Conservation (phyloP, 2,888 invertebrate genomes). For the Gymnoscelis rufifasciata region DNA sequence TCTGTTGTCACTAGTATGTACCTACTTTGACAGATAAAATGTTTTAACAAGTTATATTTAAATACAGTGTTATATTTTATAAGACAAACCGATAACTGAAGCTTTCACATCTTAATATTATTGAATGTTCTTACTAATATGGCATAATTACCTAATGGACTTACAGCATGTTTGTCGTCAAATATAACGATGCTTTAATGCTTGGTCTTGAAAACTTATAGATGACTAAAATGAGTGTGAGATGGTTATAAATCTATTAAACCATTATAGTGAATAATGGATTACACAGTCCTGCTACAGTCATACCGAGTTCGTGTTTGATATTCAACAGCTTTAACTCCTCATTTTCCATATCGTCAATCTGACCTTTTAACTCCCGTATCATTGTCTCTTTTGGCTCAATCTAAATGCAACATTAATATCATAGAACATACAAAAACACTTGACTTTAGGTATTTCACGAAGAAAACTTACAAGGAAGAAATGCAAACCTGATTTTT, state of each 20-base stretch:
- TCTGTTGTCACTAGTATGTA: too few species aligned
- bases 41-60: too few species aligned
- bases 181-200: too few species aligned
- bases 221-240: neutral
- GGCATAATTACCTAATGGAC: neutral
- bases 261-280: neutral
- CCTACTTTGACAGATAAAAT: too few species aligned
- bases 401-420: slow-evolving; percentile 74
- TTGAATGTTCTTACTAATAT: too few species aligned
- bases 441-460: too few species aligned
- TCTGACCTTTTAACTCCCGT: slow-evolving; percentile 87
- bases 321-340: slow-evolving; percentile 81
- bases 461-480: too few species aligned
- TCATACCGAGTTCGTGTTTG: slow-evolving; percentile 71
- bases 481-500: slow-evolving; percentile 80
- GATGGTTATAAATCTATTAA: neutral
- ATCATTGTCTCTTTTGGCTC: slow-evolving; percentile 91
- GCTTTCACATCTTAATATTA: too few species aligned
- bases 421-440: neutral
- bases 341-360: slow-evolving; percentile 91
- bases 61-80: too few species aligned
- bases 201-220: too few species aligned
- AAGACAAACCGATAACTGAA: too few species aligned
- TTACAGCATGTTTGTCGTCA: neutral
- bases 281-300: neutral